A percentile compares a stretch with the other conserved stretches of the same genome.
Conservation (phyloP, 2,888 invertebrate genomes). For the Apamea epomidion region DNA sequence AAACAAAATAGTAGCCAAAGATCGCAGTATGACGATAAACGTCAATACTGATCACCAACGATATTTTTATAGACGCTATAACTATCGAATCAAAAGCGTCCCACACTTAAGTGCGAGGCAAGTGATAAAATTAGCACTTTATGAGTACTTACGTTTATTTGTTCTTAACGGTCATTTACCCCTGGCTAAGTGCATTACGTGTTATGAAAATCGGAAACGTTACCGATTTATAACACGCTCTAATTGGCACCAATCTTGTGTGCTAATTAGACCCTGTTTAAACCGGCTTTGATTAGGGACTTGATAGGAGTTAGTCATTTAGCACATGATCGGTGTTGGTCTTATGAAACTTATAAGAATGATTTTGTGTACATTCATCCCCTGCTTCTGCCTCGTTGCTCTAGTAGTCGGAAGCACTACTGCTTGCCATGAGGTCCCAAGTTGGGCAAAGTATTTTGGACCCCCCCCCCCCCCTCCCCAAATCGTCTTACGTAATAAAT, state of each 20-base stretch:
- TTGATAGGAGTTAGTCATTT: conserved; percentile 36
- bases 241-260: conserved; percentile 58
- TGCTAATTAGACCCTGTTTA: conserved; percentile 52
- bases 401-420: background rate
- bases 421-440: too few relatives aligned
- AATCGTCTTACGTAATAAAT: too few relatives aligned
- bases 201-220: conserved; percentile 59
- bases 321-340: background rate
- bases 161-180: conserved; percentile 70
- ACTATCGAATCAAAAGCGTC: conserved; percentile 71
- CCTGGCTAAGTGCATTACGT: conserved; percentile 47
- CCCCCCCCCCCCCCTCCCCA: too few relatives aligned
- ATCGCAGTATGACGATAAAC: conserved; percentile 56
- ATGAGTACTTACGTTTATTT: conserved; percentile 77
- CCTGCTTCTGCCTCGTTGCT: background rate
- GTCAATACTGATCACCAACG: conserved; percentile 71
- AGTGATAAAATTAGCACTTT: conserved; percentile 84
- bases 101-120: conserved; percentile 71
- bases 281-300: conserved; percentile 44
- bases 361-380: background rate
- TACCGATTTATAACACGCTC: conserved; percentile 57
- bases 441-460: too few relatives aligned
- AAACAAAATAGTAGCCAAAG: conserved; percentile 40
- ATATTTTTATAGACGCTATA: conserved; percentile 69
- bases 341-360: background rate